Base-by-base conservation (phyloP, 2,888 invertebrate genomes). In the Caenorhabditis sinica region DNA sequence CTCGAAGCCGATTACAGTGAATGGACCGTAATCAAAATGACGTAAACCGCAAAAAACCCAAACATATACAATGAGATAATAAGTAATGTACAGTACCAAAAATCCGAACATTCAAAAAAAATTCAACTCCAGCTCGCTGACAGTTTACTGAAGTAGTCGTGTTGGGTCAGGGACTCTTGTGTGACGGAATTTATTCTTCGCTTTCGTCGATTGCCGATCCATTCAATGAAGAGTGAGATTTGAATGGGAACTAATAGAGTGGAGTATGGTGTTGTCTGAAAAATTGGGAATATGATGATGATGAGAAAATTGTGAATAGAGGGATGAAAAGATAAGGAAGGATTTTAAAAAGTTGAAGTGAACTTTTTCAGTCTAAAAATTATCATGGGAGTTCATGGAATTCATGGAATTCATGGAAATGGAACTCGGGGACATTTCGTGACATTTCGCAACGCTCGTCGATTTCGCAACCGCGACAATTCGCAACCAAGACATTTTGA, bases 231-330 rank as follows among this genome's bases (percentile, higher is more conserved):
- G 15, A 40, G 3, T 15, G 30, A n/a, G 8, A 82, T 45, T 58
- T 76, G 63, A 56, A 76, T 65, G 9, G 82, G 82, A 0, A 72
- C 66, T 58, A 74, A 51, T 20, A 82, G 20, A 13, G 75, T 71
- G 28, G 74, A 63, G 72, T 82, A 82, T 36, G 82, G 75, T 1
- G 82, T 82, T 20, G 82, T 75, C 82, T 82, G 76, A 25, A 72
- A 49, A 45, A 17, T 20, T 61, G 20, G n/a, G 9, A 61, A 60
- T 9, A 60, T 60, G 13, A 13, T 15, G 45, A 17, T 5, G 15
- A 17, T 45, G 0, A 13, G 45, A 45, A 45, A 49, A 49, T 40
- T 4, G 40, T 13, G 40, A 40, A 40, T 8, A 49, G 20, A 49
- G 49, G n/a, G 40, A 33, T 33, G 33, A 33, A n/a, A n/a, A n/a